These are phyloP conservation scores for Noturus placidus DNA, from an alignment of 2,113 vertebrate species.

Conservation along the genomic window DNA sequence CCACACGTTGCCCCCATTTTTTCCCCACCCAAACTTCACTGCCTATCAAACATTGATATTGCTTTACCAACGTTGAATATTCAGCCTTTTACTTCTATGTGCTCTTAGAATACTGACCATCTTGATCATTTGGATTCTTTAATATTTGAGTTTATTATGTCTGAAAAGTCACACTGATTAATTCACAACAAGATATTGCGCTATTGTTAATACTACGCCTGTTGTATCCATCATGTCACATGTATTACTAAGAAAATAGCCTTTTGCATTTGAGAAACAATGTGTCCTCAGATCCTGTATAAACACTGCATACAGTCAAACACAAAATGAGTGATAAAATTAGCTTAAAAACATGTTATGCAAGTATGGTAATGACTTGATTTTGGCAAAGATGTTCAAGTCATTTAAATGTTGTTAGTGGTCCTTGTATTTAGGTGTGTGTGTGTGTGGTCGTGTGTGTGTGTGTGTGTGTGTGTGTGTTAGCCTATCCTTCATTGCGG, in stretches of 20 bases:
- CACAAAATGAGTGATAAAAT: constrained; percentile 27
- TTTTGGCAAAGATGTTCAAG: constrained; percentile 14
- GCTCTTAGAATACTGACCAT: background rate
- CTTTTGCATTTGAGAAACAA: constrained; percentile 18
- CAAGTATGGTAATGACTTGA: constrained; percentile 2
- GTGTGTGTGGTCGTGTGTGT: constrained; percentile 40
- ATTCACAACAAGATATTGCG: too few species aligned
- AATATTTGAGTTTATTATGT: background rate
- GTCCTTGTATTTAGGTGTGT: constrained; percentile 22
- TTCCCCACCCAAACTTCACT: background rate
- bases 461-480: constrained; percentile 40
- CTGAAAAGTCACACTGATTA: background rate
- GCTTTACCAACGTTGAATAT: background rate
- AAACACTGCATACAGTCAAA: constrained; percentile 33
- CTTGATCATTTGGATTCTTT: background rate
- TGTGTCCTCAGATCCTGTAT: background rate
- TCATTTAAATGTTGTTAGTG: constrained; percentile 17
- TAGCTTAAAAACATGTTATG: constrained; percentile 32
- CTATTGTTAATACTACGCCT: too few species aligned
- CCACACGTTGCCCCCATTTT: background rate
- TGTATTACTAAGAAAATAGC: background rate
- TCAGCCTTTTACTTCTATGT: background rate
- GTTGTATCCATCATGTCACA: background rate
- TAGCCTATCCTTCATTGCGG: constrained; percentile 93
- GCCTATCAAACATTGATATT: background rate